phyloP scores from a whole-genome alignment of 23 tunicate species.

The Trididemnum clinides region DNA sequence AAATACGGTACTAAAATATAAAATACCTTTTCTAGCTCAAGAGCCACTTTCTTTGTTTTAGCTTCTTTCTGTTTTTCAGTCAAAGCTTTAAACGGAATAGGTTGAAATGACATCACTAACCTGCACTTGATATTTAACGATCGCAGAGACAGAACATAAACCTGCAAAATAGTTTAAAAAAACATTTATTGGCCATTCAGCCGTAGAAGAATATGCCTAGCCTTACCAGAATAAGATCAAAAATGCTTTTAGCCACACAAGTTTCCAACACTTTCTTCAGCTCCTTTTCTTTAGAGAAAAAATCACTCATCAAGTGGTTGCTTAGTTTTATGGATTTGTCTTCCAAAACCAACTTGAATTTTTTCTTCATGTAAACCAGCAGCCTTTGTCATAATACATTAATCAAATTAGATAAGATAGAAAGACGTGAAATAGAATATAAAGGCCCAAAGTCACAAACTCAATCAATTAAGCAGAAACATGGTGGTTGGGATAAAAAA shows the following conservation, averaged over 20 bases:
- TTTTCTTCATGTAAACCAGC: too few species aligned
- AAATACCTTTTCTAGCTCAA: neutral
- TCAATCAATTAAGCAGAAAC: too few species aligned
- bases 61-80: constrained; percentile 58
- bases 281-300: neutral
- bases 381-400: too few species aligned
- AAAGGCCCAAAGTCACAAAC: too few species aligned
- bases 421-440: too few species aligned
- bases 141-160: constrained; percentile 30
- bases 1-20: too few species aligned
- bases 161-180: constrained; percentile 11
- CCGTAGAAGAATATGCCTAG: neutral
- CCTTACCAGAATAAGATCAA: neutral
- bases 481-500: neutral
- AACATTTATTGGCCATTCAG: neutral
- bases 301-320: too few species aligned
- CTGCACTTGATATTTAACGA: constrained; percentile 49
- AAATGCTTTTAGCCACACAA: neutral
- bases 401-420: too few species aligned
- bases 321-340: too few species aligned
- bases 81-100: constrained; percentile 49
- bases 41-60: neutral
- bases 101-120: constrained; percentile 67
- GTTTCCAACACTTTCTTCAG: neutral
- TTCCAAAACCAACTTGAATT: too few species aligned